A percentile compares a stretch with the other conserved stretches of the same genome.
phyloP scores from a whole-genome alignment of 2,797 vertebrate species.

The Pangasius mekongensis region DNA sequence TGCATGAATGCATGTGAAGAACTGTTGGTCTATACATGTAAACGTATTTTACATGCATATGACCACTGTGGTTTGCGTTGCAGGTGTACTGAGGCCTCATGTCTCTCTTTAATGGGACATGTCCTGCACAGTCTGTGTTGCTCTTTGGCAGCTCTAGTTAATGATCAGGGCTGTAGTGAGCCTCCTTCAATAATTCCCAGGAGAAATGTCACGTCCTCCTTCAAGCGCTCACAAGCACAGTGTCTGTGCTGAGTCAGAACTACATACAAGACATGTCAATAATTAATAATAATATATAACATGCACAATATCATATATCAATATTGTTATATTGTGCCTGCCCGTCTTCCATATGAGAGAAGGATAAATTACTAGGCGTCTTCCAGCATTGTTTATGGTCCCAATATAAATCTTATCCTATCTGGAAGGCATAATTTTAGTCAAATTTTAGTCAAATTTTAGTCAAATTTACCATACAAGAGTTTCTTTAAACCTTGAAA shows the following conservation, averaged over 20 bases:
- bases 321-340: neutral
- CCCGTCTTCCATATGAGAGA: neutral
- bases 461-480: neutral
- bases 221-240: conserved; percentile 37
- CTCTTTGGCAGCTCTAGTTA: conserved; percentile 67
- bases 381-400: neutral
- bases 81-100: neutral
- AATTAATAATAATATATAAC: neutral
- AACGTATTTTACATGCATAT: neutral
- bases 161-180: conserved; percentile 31
- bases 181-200: conserved; percentile 17
- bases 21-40: conserved; percentile 3
- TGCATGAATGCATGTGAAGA: neutral
- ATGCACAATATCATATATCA: neutral
- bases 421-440: too few relatives aligned
- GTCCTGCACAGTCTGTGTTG: conserved; percentile 39
- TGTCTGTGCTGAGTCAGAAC: conserved; percentile 38
- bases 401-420: neutral
- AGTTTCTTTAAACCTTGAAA: neutral
- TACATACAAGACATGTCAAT: neutral
- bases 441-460: neutral
- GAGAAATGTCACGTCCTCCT: conserved; percentile 43
- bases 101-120: conserved; percentile 33
- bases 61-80: neutral
- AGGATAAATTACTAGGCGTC: neutral